Percentiles rank a stretch among this genome's conserved stretches.
phyloP scores from a whole-genome alignment of 2,113 vertebrate species.

The Alouatta palliata region DNA sequence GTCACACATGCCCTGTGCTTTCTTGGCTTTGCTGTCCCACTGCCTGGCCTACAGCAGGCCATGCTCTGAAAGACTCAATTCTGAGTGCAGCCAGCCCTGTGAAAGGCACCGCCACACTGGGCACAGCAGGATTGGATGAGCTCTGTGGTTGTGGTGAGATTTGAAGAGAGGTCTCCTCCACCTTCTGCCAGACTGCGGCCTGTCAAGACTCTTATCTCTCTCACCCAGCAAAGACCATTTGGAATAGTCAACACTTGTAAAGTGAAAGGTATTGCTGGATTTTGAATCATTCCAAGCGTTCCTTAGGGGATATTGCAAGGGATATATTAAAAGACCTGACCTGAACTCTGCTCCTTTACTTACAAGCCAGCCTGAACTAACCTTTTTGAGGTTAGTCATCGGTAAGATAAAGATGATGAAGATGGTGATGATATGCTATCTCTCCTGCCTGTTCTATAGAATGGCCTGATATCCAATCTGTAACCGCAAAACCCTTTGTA shows the following conservation, averaged over 20 bases:
- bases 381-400: background rate
- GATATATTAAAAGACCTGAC: background rate
- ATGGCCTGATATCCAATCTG: background rate
- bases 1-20: background rate
- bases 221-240: background rate
- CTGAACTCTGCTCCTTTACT: background rate
- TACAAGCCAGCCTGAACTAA: background rate
- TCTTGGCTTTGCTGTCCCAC: fast-evolving
- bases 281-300: background rate
- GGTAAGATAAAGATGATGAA: background rate
- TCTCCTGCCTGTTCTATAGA: background rate
- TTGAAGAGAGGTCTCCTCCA: background rate
- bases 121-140: background rate
- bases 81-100: background rate
- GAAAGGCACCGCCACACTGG: background rate
- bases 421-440: background rate
- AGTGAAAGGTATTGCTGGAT: background rate
- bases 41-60: background rate
- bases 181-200: background rate
- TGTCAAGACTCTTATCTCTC: background rate
- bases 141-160: background rate
- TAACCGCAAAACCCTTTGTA: background rate
- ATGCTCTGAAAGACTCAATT: background rate
- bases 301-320: background rate
- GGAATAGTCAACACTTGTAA: background rate